These are phyloP conservation scores for Ornithorhynchus anatinus DNA, from an alignment of 2,113 vertebrate species.

Conservation along the genomic window DNA sequence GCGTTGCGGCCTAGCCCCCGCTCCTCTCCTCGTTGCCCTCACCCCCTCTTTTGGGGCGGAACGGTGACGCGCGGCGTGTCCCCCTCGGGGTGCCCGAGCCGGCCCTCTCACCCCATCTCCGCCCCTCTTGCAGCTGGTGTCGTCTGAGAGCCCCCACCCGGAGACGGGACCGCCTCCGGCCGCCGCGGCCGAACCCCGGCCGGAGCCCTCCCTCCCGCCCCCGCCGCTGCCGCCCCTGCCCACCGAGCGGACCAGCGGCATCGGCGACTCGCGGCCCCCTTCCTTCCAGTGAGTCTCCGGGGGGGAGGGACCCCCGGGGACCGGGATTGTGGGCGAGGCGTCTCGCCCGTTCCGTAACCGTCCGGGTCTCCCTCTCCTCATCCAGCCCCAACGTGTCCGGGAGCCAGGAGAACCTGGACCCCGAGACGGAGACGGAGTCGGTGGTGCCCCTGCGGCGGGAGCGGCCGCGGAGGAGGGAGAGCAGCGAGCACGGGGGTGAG, in stretches of 20 bases:
- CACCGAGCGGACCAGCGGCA: conserved; percentile 86
- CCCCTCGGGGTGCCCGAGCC: too few species aligned
- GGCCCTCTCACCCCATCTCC: background rate
- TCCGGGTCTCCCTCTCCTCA: background rate
- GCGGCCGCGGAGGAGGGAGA: conserved; percentile 81
- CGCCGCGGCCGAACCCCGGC: conserved; percentile 65
- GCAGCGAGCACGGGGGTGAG: conserved; percentile 79
- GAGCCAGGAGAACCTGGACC: conserved; percentile 87
- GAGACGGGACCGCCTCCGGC: conserved; percentile 62
- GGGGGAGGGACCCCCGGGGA: background rate
- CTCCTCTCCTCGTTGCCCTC: too few species aligned
- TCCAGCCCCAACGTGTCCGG: conserved; percentile 83
- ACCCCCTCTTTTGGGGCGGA: too few species aligned
- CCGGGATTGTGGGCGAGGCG: background rate
- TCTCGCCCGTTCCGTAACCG: background rate
- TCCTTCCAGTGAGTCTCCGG: conserved; percentile 86
- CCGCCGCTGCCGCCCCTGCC: conserved; percentile 84
- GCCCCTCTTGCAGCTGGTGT: conserved; percentile 75
- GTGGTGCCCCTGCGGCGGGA: conserved; percentile 86
- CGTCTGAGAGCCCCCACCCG: conserved; percentile 77
- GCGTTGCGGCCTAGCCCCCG: too few species aligned
- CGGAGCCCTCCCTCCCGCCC: conserved; percentile 80
- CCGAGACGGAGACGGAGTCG: conserved; percentile 87
- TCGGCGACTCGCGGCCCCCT: conserved; percentile 89
- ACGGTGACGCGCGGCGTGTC: too few species aligned